Conservation (phyloP, 2,797 vertebrate species). For the Macrochelys suwanniensis region DNA sequence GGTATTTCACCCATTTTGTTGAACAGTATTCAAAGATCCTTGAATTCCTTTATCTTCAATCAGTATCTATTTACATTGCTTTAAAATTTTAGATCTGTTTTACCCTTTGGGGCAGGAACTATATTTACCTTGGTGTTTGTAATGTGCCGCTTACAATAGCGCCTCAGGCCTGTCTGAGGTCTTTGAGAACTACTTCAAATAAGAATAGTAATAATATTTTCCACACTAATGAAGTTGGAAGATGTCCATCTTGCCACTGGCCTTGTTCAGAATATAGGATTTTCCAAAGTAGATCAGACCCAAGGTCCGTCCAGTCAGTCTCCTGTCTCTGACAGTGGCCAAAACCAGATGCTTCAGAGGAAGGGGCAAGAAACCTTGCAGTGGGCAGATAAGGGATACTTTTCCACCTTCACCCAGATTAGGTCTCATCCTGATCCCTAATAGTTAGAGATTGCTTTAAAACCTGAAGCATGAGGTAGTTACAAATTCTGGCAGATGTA, state of each 20-base stretch:
- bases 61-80: neutral
- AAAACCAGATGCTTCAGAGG: neutral
- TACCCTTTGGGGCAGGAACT: slow-evolving; percentile 42
- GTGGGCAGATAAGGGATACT: neutral
- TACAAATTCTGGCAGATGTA: neutral
- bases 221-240: neutral
- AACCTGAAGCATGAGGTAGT: neutral
- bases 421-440: neutral
- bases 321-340: neutral
- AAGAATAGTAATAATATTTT: neutral
- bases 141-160: slow-evolving; percentile 11
- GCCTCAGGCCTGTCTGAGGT: neutral
- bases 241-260: neutral
- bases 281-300: neutral
- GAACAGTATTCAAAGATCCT: neutral
- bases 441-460: neutral
- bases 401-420: neutral
- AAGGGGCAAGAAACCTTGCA: neutral
- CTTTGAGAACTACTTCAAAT: neutral
- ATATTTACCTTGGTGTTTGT: slow-evolving; percentile 48
- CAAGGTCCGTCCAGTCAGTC: neutral
- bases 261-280: neutral
- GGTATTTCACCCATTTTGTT: slow-evolving; percentile 20
- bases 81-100: slow-evolving; percentile 35
- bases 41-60: slow-evolving; percentile 15